Base-by-base conservation (phyloP, 2,888 invertebrate genomes). In the Schrankia costaestrigalis region DNA sequence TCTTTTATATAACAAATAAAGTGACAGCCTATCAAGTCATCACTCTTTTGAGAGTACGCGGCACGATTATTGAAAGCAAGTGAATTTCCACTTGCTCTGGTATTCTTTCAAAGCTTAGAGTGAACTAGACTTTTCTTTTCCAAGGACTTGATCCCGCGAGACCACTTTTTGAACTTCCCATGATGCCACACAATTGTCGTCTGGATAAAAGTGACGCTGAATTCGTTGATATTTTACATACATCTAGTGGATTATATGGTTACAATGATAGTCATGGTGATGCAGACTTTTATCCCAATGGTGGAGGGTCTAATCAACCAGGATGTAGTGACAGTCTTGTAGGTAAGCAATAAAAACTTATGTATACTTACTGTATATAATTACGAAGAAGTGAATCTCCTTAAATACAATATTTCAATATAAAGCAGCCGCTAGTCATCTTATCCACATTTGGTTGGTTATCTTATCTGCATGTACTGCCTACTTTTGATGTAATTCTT, bases 151-250 rank as follows among this genome's bases (percentile, higher is more conserved):
- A 94, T 77, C 94, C 94, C 0, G 94, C 94, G 0, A 68, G 90
- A 11, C 93, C 93, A 0, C 78, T 90, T 3, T 93, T 92, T 63
- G 90, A 90, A 67, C 52, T 79, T 21, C 86, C 86, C 2, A 41
- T 51, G 43, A 71, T 82, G 74, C 56, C 63, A n/a, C 40, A 40
- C 7, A 60, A 73, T 30, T 81, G 61, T 47, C 72, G 79, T 1
- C 75, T 94, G 26, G 93, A 93, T 47, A 74, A 76, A 15, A 88
- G 80, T 2, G 94, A 94, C 64, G 94, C 94, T 0, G 73, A 85
- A 11, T 94, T 93, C 58, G 94, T 93, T 1, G 94, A 94, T 63
- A 89, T 94, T 1, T 92, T 94, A 30, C 94, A 95, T 60, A 93
- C 93, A 0, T 91, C 91, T 52, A 91, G 90, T 0, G 94, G 93